phyloP scores from a whole-genome alignment of 2,113 vertebrate genomes.

The Sapayoa aenigma region DNA sequence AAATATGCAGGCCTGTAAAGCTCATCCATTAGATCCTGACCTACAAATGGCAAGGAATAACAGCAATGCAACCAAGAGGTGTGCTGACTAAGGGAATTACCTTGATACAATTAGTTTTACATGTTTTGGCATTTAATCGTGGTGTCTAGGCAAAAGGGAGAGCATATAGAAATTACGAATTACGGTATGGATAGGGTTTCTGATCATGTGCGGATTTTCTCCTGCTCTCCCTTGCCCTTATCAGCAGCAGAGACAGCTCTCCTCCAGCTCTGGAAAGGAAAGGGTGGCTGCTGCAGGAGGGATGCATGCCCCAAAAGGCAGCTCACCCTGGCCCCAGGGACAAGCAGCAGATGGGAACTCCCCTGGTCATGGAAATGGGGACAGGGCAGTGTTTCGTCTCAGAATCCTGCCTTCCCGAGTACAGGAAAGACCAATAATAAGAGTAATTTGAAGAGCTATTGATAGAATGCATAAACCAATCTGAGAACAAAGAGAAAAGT shows the following conservation, averaged over 20 bases:
- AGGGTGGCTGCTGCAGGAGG: background rate
- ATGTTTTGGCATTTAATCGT: slow-evolving; percentile 49
- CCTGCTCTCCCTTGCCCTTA: background rate
- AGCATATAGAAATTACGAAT: background rate
- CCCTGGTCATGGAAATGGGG: background rate
- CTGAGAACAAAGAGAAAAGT: background rate
- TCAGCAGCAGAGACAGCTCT: background rate
- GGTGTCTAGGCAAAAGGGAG: background rate
- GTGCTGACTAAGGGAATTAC: slow-evolving; percentile 21
- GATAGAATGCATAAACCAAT: background rate
- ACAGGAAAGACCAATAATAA: background rate
- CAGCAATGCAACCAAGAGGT: background rate
- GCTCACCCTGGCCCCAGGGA: background rate
- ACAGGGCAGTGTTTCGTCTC: background rate
- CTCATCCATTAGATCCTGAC: slow-evolving; percentile 60
- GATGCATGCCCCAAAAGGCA: background rate
- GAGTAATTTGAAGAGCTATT: background rate
- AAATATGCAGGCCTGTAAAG: slow-evolving; percentile 41
- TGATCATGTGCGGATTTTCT: background rate
- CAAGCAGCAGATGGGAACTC: background rate
- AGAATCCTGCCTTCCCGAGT: background rate
- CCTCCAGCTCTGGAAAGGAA: background rate
- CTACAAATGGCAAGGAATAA: slow-evolving; percentile 51
- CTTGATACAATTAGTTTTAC: background rate
- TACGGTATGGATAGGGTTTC: background rate